phyloP scores from a whole-genome alignment of 2,797 vertebrate genomes.

The Micrastur ruficollis region DNA sequence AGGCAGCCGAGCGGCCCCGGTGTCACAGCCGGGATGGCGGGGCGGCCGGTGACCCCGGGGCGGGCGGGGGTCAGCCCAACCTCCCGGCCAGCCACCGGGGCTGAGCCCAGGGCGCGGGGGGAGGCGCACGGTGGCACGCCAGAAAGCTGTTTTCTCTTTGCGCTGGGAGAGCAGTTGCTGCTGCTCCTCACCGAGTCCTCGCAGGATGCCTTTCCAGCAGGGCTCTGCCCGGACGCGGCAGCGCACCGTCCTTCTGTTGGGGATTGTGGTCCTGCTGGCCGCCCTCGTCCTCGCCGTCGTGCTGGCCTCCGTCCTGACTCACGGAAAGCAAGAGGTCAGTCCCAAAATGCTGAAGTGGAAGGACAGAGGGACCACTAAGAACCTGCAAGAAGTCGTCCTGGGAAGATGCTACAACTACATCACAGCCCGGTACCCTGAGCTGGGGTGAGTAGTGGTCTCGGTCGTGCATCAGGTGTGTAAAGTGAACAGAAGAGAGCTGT shows the following conservation, averaged over 20 bases:
- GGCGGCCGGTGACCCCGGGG: not conserved
- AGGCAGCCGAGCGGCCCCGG: too few species aligned
- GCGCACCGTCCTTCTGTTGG: not conserved
- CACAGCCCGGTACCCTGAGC: not conserved
- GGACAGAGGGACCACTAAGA: conserved; percentile 79
- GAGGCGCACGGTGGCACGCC: not conserved
- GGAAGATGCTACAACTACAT: conserved; percentile 86
- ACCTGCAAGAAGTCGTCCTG: conserved; percentile 81
- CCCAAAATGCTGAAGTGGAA: conserved; percentile 39
- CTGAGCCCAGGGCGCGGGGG: not conserved
- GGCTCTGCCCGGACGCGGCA: not conserved
- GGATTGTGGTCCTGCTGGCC: not conserved
- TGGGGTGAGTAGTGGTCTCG: conserved; percentile 56
- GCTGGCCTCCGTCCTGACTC: not conserved
- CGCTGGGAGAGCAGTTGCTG: not conserved
- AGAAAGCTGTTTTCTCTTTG: not conserved
- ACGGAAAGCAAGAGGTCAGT: not conserved
- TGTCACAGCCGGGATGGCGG: too few species aligned
- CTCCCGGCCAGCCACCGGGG: not conserved
- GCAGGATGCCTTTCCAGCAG: not conserved
- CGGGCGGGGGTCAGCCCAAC: not conserved
- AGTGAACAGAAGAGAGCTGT: not conserved
- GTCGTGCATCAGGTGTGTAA: fast-evolving
- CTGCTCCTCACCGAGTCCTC: not conserved
- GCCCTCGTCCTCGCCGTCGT: not conserved